Conservation (phyloP, 2,113 vertebrate genomes). For the Numida meleagris region DNA sequence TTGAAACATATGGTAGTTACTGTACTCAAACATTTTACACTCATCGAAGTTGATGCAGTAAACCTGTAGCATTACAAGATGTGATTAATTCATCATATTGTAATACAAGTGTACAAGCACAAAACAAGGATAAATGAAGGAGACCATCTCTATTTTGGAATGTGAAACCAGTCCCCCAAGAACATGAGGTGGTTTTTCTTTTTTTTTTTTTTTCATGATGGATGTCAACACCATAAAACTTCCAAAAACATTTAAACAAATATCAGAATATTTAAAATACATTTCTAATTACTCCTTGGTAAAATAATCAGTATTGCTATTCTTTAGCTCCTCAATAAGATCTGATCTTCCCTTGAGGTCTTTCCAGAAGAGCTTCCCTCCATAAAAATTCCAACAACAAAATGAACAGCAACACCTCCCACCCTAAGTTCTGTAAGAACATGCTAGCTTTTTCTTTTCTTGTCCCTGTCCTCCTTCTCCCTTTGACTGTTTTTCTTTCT, state of each 20-base stretch:
- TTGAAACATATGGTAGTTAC: background rate
- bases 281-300: fast-evolving
- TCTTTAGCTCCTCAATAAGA: background rate
- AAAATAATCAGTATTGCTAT: background rate
- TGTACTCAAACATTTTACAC: background rate
- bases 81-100: background rate
- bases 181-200: background rate
- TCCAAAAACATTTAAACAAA: background rate
- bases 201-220: background rate
- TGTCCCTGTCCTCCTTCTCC: background rate
- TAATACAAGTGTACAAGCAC: background rate
- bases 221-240: background rate
- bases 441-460: background rate
- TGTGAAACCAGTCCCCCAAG: background rate
- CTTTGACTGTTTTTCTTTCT: background rate
- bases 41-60: background rate
- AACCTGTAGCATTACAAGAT: background rate
- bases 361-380: background rate
- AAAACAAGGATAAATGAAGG: constrained; percentile 34
- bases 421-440: fast-evolving
- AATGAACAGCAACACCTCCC: background rate
- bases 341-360: background rate
- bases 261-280: background rate
- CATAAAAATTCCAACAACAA: background rate
- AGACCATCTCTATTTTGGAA: background rate